phyloP scores from a whole-genome alignment of 2,888 invertebrate species.

The Clivina fossor region DNA sequence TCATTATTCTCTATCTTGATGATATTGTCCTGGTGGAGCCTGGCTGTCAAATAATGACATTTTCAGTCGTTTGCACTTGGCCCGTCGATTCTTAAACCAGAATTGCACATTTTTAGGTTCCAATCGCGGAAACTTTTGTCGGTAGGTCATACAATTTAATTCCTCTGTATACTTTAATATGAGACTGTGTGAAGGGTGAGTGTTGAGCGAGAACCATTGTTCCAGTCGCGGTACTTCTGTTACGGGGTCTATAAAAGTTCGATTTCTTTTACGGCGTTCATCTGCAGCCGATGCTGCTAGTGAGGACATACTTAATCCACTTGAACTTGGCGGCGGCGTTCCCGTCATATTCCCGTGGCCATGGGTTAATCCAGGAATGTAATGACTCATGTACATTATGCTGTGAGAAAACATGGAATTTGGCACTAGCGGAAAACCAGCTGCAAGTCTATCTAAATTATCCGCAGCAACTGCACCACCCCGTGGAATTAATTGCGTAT shows the following conservation, averaged over 20 bases:
- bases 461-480: slow-evolving; percentile 45
- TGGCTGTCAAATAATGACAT: slow-evolving; percentile 82
- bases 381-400: slow-evolving; percentile 91
- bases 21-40: slow-evolving; percentile 65
- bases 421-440: slow-evolving; percentile 76
- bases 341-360: slow-evolving; percentile 55
- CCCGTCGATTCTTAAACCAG: slow-evolving; percentile 99
- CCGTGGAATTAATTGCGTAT: slow-evolving; percentile 20
- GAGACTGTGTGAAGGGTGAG: slow-evolving; percentile 96
- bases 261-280: slow-evolving; percentile 89
- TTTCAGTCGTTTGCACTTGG: slow-evolving; percentile 95
- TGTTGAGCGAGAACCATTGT: slow-evolving; percentile 96
- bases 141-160: slow-evolving; percentile 93
- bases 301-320: slow-evolving; percentile 58
- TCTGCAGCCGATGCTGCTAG: slow-evolving; percentile 71
- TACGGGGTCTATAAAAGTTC: slow-evolving; percentile 98
- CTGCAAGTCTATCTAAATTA: slow-evolving; percentile 52
- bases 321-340: slow-evolving; percentile 59
- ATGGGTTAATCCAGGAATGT: slow-evolving; percentile 65
- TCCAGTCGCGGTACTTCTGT: slow-evolving; percentile 94
- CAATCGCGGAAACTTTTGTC: slow-evolving; percentile 97
- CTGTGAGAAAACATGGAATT: slow-evolving; percentile 88
- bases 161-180: slow-evolving; percentile 98
- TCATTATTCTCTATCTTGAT: slow-evolving; percentile 60
- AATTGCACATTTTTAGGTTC: slow-evolving; percentile 99